Evolutionary conservation across 2,888 invertebrate species (phyloP), one percentile per base, ranked within the genome.

Genomic region (Caradrina clavipalpis): DNA sequence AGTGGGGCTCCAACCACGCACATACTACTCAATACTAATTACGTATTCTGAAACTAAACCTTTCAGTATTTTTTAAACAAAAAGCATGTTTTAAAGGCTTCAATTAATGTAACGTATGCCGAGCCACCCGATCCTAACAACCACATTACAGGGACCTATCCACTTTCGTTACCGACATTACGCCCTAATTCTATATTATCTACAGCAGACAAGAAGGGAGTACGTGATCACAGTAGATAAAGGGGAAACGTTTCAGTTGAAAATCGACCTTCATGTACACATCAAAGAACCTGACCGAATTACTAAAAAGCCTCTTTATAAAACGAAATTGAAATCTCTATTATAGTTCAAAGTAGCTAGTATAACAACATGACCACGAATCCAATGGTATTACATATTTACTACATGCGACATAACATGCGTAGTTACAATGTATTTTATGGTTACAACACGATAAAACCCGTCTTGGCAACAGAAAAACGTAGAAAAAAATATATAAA

Each of bases 361-460:
- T 60, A 51, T 63, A 65, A 63, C 61, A 53, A 70, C 51, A 73
- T 82, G 76, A 84, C 81, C 79, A 67, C 61, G 47, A 73, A 75
- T 64, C 50, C 49, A 72, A 69, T 54, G 67, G 68, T 68, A 75
- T 77, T 73, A 78, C 76, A 74, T 80, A 75, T 86, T 83, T 84
- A 84, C 73, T 73, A 78, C 70, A 80, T 72, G 75, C 77, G 79
- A 85, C 76, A 83, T 85, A 81, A 86, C 83, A 78, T 80, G 81
- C 79, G 77, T 87, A 82, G 84, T 82, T 82, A 81, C 86, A 81
- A 85, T 82, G 75, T 84, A 87, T 86, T 88, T 88, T 86, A 87
- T 85, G 84, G 83, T 89, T 82, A 89, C 85, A 87, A 80, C 84
- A 80, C 86, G 83, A 90, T 90, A 90, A 89, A 89, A 85, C 77